A percentile compares a stretch with the other conserved stretches of the same genome.
Conservation (phyloP, 1,140 invertebrate genomes). For the Maniola jurtina region DNA sequence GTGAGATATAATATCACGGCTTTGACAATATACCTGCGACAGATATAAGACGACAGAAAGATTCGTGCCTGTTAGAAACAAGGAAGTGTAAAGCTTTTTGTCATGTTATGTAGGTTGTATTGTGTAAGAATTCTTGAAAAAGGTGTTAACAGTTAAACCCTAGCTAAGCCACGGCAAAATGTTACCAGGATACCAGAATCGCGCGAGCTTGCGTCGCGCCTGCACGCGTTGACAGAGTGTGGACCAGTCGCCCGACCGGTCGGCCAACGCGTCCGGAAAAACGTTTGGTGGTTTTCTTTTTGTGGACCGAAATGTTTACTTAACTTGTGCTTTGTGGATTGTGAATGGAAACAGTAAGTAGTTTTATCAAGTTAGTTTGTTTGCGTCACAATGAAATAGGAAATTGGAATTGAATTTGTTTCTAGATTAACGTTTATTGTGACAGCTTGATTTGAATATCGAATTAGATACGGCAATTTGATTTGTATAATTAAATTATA, state of each 20-base stretch:
- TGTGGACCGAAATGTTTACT: constrained; percentile 31
- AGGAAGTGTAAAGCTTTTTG: neutral
- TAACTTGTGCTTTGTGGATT: constrained; percentile 33
- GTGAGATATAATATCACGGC: too few species aligned
- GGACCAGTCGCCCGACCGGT: constrained; percentile 28
- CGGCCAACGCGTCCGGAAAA: constrained; percentile 31
- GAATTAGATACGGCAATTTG: neutral
- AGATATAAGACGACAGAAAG: neutral
- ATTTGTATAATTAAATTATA: too few species aligned
- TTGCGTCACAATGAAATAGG: neutral
- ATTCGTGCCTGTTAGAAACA: neutral
- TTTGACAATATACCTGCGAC: too few species aligned
- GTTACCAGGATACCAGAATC: constrained; percentile 35
- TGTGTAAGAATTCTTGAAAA: constrained; percentile 1
- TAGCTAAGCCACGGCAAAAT: constrained; percentile 12
- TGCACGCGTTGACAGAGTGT: constrained; percentile 29
- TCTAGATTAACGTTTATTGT: constrained; percentile 1
- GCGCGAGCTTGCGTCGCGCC: constrained; percentile 36
- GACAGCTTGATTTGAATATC: neutral
- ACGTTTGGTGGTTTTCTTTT: constrained; percentile 20
- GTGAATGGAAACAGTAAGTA: constrained; percentile 34
- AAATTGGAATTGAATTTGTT: constrained; percentile 13
- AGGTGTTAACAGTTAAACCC: constrained; percentile 13
- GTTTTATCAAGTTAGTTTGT: constrained; percentile 12
- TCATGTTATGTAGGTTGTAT: neutral